Evolutionary conservation across 2,888 invertebrate genomes (phyloP).

Genomic region (Linnaemya tessellans): DNA sequence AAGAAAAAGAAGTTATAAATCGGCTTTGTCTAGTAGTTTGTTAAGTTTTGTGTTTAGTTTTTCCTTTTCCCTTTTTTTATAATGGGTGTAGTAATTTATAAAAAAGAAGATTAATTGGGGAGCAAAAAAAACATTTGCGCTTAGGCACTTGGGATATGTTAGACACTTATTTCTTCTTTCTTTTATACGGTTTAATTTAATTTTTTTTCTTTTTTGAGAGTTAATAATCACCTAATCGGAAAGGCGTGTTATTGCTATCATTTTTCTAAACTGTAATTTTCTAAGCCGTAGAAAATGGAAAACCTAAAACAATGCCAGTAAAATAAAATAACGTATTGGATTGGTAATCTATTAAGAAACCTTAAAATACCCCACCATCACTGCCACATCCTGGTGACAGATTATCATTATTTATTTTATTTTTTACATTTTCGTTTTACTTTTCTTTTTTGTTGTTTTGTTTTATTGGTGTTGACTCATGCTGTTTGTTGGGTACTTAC

Average conservation of each 20-base stretch:
- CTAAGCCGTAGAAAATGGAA: slow-evolving; percentile 17
- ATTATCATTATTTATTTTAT: not conserved
- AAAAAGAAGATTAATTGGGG: slow-evolving; percentile 64
- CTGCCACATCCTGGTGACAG: not conserved
- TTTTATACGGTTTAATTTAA: not conserved
- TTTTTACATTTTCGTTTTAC: slow-evolving; percentile 11
- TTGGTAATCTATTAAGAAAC: slow-evolving; percentile 54
- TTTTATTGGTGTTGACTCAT: slow-evolving; percentile 25
- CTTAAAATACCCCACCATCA: slow-evolving; percentile 50
- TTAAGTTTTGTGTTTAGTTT: slow-evolving; percentile 45
- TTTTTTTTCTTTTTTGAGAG: slow-evolving; percentile 1
- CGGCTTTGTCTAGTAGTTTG: slow-evolving; percentile 65
- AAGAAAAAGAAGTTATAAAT: slow-evolving; percentile 58
- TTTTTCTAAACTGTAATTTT: slow-evolving; percentile 32
- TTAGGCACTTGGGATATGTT: slow-evolving; percentile 52
- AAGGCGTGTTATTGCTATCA: slow-evolving; percentile 62
- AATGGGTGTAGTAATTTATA: slow-evolving; percentile 45
- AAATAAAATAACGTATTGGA: slow-evolving; percentile 34
- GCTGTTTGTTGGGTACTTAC: slow-evolving; percentile 83
- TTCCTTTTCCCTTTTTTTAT: slow-evolving; percentile 38
- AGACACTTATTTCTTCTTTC: slow-evolving; percentile 27
- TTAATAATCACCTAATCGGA: slow-evolving; percentile 60
- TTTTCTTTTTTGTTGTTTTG: not conserved
- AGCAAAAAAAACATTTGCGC: slow-evolving; percentile 51
- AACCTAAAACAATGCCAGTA: slow-evolving; percentile 1